These are phyloP conservation scores for Phenacoccus solenopsis DNA, from an alignment of 1,140 invertebrate species.

Conservation along the genomic window DNA sequence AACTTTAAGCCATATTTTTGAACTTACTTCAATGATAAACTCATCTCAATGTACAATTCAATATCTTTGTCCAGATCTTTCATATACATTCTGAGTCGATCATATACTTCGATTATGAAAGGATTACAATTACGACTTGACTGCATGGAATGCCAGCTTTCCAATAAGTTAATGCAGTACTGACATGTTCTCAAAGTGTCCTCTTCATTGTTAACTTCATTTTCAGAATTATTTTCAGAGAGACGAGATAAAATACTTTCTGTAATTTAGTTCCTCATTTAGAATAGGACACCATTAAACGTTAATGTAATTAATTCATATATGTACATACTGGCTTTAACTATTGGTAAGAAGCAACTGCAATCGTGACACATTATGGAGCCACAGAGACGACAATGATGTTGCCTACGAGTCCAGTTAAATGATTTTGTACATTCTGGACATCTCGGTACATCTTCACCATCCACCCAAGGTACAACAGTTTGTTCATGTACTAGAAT, in stretches of 20 bases:
- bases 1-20: neutral
- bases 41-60: constrained; percentile 76
- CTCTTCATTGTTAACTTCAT: neutral
- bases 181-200: neutral
- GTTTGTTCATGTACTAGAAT: constrained; percentile 53
- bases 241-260: neutral
- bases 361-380: constrained; percentile 90
- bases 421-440: constrained; percentile 83
- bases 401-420: constrained; percentile 72
- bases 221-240: neutral
- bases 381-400: constrained; percentile 94
- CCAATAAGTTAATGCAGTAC: constrained; percentile 43
- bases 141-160: constrained; percentile 62
- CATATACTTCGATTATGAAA: constrained; percentile 67
- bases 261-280: neutral
- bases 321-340: constrained; percentile 64
- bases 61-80: constrained; percentile 60
- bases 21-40: constrained; percentile 47
- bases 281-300: neutral
- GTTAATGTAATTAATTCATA: neutral
- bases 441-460: constrained; percentile 76
- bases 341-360: constrained; percentile 72
- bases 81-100: constrained; percentile 59
- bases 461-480: constrained; percentile 87
- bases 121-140: constrained; percentile 67